Base-by-base conservation (phyloP, 2,797 vertebrate genomes). In the Aulostomus chinensis region DNA sequence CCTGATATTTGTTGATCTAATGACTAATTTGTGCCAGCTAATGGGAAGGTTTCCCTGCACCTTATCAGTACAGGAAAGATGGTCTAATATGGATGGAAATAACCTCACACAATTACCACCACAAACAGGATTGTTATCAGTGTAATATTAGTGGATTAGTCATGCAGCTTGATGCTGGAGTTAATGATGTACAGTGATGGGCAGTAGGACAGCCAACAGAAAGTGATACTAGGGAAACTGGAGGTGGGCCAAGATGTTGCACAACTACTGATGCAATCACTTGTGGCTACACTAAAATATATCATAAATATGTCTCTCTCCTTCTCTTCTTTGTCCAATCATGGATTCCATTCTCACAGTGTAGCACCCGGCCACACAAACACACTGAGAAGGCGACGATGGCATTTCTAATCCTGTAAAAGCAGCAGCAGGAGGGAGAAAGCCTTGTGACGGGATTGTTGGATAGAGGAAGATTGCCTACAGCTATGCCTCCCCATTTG, bases 21-120 rank as follows among this genome's bases (percentile, higher is more conserved):
- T 76, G 61, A 76, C 65, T 71, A 74, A 76, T 67, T 58, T 43
- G 20, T 62, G 63, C 26, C 36, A 35, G 63, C 71, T 72, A 71
- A 80, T 69, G 76, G 62, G 68, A 75, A 56, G 54, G 50, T 73
- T 71, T 64, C 29, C 39, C 55, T 31, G 52, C 54, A 64, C 35
- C 68, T 84, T 87, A 86, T 88, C 86, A 66, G 52, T 38, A 38
- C 47, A 36, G 58, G 56, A 69, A 68, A 79, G 43, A 58, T 64
- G 58, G 65, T 71, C 59, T 71, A 79, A 85, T 86, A 65, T 46
- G 51, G 68, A 84, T 83, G 73, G 74, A 86, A 88, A 87, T 77
- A 72, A 50, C 71, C 72, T 83, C 62, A 67, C 34, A 57, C 76
- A 77, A 85, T 86, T 83, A 86, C 58, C 32, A 65, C 37, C 59